Base-by-base conservation (phyloP, 2,113 vertebrate genomes). In the Sturnus vulgaris region DNA sequence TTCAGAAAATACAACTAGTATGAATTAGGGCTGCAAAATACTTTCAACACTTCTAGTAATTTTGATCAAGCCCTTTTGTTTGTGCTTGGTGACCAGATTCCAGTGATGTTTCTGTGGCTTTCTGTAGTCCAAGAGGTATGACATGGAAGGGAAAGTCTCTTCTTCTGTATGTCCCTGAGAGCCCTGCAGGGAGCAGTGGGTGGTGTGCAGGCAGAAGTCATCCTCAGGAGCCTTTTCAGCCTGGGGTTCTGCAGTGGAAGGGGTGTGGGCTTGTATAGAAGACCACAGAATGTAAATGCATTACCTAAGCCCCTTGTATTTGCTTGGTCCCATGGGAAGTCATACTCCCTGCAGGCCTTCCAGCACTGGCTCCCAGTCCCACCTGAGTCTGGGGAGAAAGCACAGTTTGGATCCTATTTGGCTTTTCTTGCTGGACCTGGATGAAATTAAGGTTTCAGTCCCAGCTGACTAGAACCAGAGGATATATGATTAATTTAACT, bases 161-260 rank as follows among this genome's bases (percentile, higher is more conserved):
- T 70, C 13, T 50, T 61, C 27, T 39, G 11, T 1, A 2, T 31
- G 15, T 83, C 52, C 69, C 24, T 1, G 1, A 27, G 56, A 76
- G 53, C 42, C n/a, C 35, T 0, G 1, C 40, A 55, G 53, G 56
- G 68, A 79, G 3, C 0, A 0, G 21, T 28, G 61, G 49, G 7
- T 35, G 53, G 6, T 42, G 20, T 23, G 24, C 86, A 52, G 82
- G 65, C 61, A 42, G 61, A 31, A 85, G 22, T 21, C 40, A 42
- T 42, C 59, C 66, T 35, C 11, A 1, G 9, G 19, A 88, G 35
- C 2, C 0, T 6, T 6, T 28, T 52, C 0, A n/a, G 3, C 13
- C 81, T 25, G 44, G 15, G 44, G 11, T 52, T n/a, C 37, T 49
- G 37, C 0, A 0, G 4, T 42, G 39, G 20, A 19, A 20, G 22